Conservation (phyloP, 2,113 vertebrate genomes). For the Myotis yumanensis region DNA sequence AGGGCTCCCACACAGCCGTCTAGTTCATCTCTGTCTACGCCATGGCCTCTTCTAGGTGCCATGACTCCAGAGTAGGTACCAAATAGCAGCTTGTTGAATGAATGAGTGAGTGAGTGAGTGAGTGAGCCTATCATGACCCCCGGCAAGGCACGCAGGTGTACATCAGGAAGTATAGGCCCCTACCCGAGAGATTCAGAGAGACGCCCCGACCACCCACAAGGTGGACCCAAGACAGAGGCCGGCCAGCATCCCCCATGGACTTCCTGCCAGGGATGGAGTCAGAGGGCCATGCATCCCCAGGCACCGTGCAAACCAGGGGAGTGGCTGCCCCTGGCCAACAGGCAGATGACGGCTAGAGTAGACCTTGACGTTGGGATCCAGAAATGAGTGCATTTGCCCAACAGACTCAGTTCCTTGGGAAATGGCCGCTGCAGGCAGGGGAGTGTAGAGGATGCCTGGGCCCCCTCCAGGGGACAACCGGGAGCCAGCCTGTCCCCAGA, state of each 20-base stretch:
- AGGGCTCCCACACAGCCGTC: accelerated
- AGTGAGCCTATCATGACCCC: too few relatives aligned
- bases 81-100: neutral
- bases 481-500: neutral
- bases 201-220: neutral
- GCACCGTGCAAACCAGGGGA: neutral
- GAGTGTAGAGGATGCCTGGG: neutral
- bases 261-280: neutral
- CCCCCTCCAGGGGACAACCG: too few relatives aligned
- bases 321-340: neutral
- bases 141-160: neutral
- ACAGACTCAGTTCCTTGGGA: neutral
- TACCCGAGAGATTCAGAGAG: neutral
- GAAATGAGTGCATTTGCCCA: neutral
- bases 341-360: neutral
- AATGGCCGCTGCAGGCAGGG: neutral
- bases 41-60: neutral
- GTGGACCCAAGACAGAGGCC: neutral
- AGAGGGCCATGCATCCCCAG: neutral
- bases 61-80: neutral
- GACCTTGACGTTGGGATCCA: neutral
- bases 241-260: neutral
- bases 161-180: neutral
- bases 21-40: neutral
- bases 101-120: neutral